phyloP scores from a whole-genome alignment of 1,140 invertebrate species.

The Drosophila willistoni region DNA sequence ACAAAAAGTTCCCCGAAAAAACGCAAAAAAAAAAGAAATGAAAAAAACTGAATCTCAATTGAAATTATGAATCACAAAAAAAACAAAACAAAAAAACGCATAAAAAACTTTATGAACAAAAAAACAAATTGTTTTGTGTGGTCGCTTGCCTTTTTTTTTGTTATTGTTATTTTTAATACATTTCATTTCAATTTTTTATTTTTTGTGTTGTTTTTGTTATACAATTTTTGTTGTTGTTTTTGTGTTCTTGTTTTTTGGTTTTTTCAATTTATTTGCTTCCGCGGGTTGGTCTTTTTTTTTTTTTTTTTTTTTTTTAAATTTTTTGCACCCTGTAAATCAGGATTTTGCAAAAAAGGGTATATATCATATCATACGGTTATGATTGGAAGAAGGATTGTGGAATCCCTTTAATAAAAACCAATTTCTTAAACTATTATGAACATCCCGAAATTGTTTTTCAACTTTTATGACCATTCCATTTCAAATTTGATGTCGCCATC shows the following conservation, averaged over 20 bases:
- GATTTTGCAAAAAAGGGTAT: background rate
- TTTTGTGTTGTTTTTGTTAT: slow-evolving; percentile 32
- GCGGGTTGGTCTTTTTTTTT: slow-evolving; percentile 20
- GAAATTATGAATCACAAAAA: slow-evolving; percentile 67
- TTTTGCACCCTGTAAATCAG: too few species aligned
- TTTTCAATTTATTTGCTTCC: slow-evolving; percentile 51
- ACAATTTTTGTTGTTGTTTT: background rate
- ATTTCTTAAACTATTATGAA: too few species aligned
- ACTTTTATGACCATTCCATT: too few species aligned
- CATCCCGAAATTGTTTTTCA: too few species aligned
- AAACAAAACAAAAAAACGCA: slow-evolving; percentile 24
- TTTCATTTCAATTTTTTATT: slow-evolving; percentile 54
- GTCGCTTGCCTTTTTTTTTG: slow-evolving; percentile 27
- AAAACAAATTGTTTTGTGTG: slow-evolving; percentile 23
- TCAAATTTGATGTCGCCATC: too few species aligned
- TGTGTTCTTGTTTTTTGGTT: slow-evolving; percentile 16
- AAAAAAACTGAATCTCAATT: slow-evolving; percentile 35
- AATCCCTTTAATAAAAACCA: too few species aligned
- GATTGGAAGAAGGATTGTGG: too few species aligned
- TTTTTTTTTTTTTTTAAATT: too few species aligned
- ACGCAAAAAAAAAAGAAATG: slow-evolving; percentile 7
- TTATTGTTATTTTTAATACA: slow-evolving; percentile 43
- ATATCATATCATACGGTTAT: background rate
- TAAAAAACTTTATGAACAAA: slow-evolving; percentile 46
- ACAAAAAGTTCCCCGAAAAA: slow-evolving; percentile 21